Evolutionary conservation across 1,140 invertebrate species (phyloP).

Genomic region (Telenomus remus): DNA sequence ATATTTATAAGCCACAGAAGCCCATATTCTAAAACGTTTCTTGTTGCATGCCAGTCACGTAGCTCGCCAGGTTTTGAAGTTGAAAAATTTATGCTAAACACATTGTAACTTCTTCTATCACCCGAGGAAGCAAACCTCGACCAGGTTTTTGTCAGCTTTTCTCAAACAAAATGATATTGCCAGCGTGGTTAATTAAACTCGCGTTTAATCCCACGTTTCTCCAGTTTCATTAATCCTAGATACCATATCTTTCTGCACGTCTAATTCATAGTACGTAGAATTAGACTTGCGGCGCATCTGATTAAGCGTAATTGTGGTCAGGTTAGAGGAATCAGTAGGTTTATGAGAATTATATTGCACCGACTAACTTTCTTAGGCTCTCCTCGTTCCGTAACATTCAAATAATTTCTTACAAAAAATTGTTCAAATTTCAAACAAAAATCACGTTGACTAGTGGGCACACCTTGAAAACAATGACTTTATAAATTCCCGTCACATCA

Average conservation of each 20-base stretch:
- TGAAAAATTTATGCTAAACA: conserved; percentile 51
- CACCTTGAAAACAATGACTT: conserved; percentile 31
- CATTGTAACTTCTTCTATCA: conserved; percentile 38
- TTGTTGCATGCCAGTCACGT: conserved; percentile 34
- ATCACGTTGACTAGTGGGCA: background rate
- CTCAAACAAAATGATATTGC: conserved; percentile 4
- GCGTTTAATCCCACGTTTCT: conserved; percentile 7
- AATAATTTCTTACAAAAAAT: too few species aligned
- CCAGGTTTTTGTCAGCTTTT: conserved; percentile 13
- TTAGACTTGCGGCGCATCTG: conserved; percentile 5
- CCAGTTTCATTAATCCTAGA: conserved; percentile 12
- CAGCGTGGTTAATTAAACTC: conserved; percentile 18
- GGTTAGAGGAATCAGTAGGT: background rate
- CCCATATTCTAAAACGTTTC: conserved; percentile 40
- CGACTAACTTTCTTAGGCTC: too few species aligned
- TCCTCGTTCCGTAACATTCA: too few species aligned
- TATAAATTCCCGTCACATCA: conserved; percentile 50
- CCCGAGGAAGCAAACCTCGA: conserved; percentile 6
- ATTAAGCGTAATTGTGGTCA: conserved; percentile 10
- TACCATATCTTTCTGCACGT: conserved; percentile 14
- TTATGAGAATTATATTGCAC: background rate
- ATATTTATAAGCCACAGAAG: conserved; percentile 26
- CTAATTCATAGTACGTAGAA: conserved; percentile 12
- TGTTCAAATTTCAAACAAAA: too few species aligned
- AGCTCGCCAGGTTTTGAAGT: conserved; percentile 23